phyloP scores from a whole-genome alignment of 2,113 vertebrate genomes.

The Galeopterus variegatus region DNA sequence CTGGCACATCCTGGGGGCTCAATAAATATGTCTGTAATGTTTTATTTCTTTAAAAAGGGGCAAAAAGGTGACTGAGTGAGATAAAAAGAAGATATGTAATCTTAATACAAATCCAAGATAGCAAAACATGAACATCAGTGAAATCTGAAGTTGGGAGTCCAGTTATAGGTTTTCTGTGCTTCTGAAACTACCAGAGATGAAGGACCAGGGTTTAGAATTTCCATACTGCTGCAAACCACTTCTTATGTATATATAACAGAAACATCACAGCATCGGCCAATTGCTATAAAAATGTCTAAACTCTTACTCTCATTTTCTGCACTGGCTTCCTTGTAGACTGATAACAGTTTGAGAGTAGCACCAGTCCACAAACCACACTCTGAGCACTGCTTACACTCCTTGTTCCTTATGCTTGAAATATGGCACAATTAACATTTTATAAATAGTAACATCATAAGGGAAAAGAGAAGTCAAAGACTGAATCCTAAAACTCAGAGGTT shows the following conservation, averaged over 20 bases:
- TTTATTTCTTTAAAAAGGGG: not conserved
- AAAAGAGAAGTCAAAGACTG: not conserved
- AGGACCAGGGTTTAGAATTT: not conserved
- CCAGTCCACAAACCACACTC: not conserved
- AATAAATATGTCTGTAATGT: accelerated
- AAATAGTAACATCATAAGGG: not conserved
- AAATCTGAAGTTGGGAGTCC: not conserved
- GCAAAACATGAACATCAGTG: not conserved
- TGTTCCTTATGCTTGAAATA: not conserved
- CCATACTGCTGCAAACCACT: not conserved
- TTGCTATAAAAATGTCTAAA: not conserved
- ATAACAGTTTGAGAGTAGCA: not conserved
- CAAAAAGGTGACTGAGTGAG: not conserved
- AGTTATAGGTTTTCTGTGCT: not conserved
- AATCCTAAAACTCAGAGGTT: not conserved
- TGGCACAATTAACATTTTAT: not conserved
- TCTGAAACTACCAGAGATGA: not conserved
- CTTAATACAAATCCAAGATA: not conserved
- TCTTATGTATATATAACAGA: not conserved
- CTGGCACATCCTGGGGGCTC: not conserved
- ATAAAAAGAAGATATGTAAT: not conserved
- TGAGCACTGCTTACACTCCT: not conserved
- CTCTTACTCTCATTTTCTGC: not conserved
- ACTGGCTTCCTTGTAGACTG: not conserved
- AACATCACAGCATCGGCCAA: no score